These are phyloP conservation scores for Melopsittacus undulatus DNA, from an alignment of 2,797 vertebrate genomes.

Conservation along the genomic window DNA sequence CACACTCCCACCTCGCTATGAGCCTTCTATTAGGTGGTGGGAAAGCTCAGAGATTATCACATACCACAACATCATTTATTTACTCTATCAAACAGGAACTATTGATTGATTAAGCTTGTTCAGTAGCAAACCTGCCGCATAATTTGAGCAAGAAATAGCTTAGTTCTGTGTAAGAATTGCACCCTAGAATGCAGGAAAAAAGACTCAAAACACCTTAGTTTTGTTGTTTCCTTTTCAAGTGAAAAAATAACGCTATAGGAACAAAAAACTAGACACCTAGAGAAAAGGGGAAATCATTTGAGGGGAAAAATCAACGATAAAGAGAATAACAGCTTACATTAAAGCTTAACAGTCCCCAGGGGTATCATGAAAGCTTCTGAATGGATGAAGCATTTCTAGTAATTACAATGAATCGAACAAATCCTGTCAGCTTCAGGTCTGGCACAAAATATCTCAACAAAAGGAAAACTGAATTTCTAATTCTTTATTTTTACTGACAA, in stretches of 20 bases:
- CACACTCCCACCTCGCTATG: neutral
- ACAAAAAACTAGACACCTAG: neutral
- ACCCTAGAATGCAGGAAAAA: neutral
- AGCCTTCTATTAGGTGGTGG: neutral
- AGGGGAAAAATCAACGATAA: conserved; percentile 11
- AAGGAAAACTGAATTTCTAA: neutral
- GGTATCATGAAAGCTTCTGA: neutral
- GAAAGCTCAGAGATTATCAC: conserved; percentile 24
- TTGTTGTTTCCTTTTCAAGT: neutral
- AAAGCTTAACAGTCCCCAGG: neutral
- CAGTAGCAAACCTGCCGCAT: neutral
- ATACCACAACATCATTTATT: conserved; percentile 46
- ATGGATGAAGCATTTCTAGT: neutral
- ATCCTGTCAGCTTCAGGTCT: neutral
- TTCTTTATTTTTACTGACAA: neutral
- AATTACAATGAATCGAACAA: neutral
- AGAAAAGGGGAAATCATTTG: neutral
- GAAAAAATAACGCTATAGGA: neutral
- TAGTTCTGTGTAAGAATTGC: neutral
- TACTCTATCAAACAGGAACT: conserved; percentile 24
- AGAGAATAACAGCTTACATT: neutral
- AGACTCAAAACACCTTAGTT: neutral
- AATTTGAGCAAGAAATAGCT: conserved; percentile 5
- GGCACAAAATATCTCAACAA: neutral
- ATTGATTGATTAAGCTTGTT: conserved; percentile 27